A percentile compares a stretch with the other conserved stretches of the same genome.
These are phyloP conservation scores for Ormyrus nitidulus DNA, from an alignment of 2,888 invertebrate genomes.

Conservation along the genomic window DNA sequence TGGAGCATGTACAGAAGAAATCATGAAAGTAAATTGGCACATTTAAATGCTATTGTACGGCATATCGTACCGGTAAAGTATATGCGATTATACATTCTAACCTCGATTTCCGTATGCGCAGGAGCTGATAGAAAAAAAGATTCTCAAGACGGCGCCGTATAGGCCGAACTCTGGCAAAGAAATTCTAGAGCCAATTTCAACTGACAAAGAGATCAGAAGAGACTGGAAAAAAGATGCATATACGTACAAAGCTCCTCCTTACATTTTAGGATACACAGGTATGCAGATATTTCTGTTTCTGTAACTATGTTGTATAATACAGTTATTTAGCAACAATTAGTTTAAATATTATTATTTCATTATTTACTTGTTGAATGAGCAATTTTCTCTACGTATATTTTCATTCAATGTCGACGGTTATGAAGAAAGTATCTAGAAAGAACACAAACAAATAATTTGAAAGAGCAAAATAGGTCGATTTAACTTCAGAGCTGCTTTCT, in stretches of 20 bases:
- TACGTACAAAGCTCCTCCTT: slow-evolving; percentile 71
- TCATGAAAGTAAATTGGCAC: slow-evolving; percentile 77
- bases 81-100: not conserved
- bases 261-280: slow-evolving; percentile 85
- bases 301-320: too few species aligned
- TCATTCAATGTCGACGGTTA: too few species aligned
- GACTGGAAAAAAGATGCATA: slow-evolving; percentile 68
- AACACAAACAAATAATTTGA: too few species aligned
- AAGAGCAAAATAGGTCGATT: slow-evolving; percentile 12
- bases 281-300: slow-evolving; percentile 37
- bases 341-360: too few species aligned
- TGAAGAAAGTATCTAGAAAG: too few species aligned
- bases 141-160: slow-evolving; percentile 78
- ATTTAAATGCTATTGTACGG: slow-evolving; percentile 3
- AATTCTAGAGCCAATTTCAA: slow-evolving; percentile 66
- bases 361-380: too few species aligned
- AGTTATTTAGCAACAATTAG: too few species aligned
- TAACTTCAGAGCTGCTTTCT: slow-evolving; percentile 26
- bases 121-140: slow-evolving; percentile 75
- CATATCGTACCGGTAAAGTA: slow-evolving; percentile 3
- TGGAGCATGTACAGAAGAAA: slow-evolving; percentile 83
- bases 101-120: slow-evolving; percentile 55
- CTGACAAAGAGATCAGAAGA: slow-evolving; percentile 68
- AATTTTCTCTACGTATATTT: too few species aligned
- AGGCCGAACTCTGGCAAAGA: slow-evolving; percentile 77